Evolutionary conservation across 2,888 invertebrate species (phyloP).

Genomic region (Chrysopilus asiliformis): DNA sequence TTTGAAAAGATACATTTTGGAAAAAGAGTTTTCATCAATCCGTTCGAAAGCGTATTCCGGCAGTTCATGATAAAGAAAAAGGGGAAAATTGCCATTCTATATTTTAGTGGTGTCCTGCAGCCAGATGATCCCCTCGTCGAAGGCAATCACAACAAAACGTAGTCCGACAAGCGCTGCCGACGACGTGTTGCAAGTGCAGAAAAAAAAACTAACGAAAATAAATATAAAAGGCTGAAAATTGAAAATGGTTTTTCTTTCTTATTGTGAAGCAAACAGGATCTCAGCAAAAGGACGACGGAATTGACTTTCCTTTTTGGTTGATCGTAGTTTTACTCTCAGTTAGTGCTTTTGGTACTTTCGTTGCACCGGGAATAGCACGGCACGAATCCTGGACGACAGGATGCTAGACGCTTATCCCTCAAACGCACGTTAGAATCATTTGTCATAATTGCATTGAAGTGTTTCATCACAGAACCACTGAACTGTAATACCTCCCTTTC

Average conservation of each 20-base stretch:
- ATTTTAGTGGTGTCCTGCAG: no score
- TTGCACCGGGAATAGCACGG: no score
- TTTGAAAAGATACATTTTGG: no score
- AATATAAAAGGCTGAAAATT: background rate
- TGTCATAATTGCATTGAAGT: conserved; percentile 4
- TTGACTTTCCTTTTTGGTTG: no score
- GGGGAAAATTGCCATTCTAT: no score
- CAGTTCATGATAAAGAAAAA: background rate
- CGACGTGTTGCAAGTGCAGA: background rate
- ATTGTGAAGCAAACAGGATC: no score
- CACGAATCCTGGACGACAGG: no score
- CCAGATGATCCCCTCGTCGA: background rate
- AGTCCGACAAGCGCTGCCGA: no score
- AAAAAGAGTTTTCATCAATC: no score
- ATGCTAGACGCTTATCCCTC: conserved; percentile 8
- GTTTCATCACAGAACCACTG: background rate
- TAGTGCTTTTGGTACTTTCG: no score
- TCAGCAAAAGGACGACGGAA: no score
- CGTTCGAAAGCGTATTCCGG: background rate
- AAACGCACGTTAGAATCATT: conserved; percentile 11
- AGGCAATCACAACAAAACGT: background rate
- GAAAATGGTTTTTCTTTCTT: background rate
- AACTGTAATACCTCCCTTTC: background rate
- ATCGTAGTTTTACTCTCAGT: no score
- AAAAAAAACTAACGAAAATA: background rate